Evolutionary conservation across 2,113 vertebrate species (phyloP), one percentile per base, ranked within the genome.

Genomic region (Nibea coibor): DNA sequence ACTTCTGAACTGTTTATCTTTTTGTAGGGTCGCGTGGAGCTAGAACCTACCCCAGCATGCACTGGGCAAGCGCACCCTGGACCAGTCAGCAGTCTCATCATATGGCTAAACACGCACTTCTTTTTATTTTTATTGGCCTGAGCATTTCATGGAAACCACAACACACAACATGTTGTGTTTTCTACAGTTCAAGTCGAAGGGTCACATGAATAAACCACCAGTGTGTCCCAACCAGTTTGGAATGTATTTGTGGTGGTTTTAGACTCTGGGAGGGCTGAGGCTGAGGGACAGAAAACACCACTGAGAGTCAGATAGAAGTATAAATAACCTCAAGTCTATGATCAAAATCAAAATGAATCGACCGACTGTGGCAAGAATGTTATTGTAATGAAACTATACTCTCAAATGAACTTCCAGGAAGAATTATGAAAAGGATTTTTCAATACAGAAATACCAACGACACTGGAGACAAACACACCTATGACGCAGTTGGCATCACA

Each of bases 201-300:
- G 85, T 89, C 81, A 82, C 58, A 81, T 81, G 77, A 82, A 75
- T 26, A 59, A 81, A 80, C 22, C 81, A 82, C 3, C 70, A 77
- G 58, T 24, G 58, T 22, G 48, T 51, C 53, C 45, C 58, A 39
- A 26, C 61, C 75, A 42, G 53, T 65, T 62, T 17, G 54, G 2
- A 19, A 42, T 48, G 26, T 66, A 48, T 77, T 47, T 65, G 58
- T 50, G 45, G 75, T 39, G 45, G 17, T 71, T 76, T 83, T 12
- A 62, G 54, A 64, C 31, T 31, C 26, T 16, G 43, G 73, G 53
- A 28, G 1, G 22, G 1, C 39, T 26, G 3, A 42, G 10, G 64
- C 43, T n/a, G 20, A 59, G 24, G 56, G 31, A 35, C 22, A 0
- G 14, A 10, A 59, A 59, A 53, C 45, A 61, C 10, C n/a, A 43